A percentile compares a stretch with the other conserved stretches of the same genome.
Evolutionary conservation across 1,140 invertebrate species (phyloP).

Genomic region (Ceratosolen solmsi): DNA sequence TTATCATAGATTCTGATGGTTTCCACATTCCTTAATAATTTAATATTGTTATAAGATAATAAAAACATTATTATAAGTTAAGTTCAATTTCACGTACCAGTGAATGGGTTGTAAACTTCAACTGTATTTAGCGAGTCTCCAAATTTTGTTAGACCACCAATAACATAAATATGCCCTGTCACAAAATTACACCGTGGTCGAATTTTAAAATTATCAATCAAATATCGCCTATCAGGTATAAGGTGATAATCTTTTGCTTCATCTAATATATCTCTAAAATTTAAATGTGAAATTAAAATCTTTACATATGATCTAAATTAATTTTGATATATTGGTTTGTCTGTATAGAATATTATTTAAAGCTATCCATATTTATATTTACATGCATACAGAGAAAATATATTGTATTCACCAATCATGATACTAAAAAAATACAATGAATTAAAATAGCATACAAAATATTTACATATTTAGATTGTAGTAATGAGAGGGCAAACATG

Average conservation of each 20-base stretch:
- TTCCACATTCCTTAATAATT: slow-evolving; percentile 79
- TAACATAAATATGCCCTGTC: slow-evolving; percentile 89
- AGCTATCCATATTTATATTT: not conserved
- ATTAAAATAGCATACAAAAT: too few relatives aligned
- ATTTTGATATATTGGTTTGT: not conserved
- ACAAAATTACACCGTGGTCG: slow-evolving; percentile 84
- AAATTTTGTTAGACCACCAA: slow-evolving; percentile 89
- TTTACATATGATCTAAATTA: not conserved
- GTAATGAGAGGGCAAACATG: too few relatives aligned
- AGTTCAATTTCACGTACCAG: slow-evolving; percentile 55
- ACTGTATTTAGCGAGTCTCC: slow-evolving; percentile 91
- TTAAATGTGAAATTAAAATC: slow-evolving; percentile 3
- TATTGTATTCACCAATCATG: too few relatives aligned
- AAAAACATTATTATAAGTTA: not conserved
- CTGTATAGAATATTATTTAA: not conserved
- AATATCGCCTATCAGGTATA: slow-evolving; percentile 85
- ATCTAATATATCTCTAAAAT: slow-evolving; percentile 83
- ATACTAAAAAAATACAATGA: too few relatives aligned
- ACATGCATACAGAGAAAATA: too few relatives aligned
- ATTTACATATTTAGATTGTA: too few relatives aligned
- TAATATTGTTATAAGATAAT: not conserved
- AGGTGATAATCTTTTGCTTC: slow-evolving; percentile 89
- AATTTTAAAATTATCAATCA: slow-evolving; percentile 85
- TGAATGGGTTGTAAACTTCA: slow-evolving; percentile 87
- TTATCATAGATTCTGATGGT: slow-evolving; percentile 89